Evolutionary conservation across 2,888 invertebrate genomes (phyloP).

Genomic region (Neoaliturus tenellus): DNA sequence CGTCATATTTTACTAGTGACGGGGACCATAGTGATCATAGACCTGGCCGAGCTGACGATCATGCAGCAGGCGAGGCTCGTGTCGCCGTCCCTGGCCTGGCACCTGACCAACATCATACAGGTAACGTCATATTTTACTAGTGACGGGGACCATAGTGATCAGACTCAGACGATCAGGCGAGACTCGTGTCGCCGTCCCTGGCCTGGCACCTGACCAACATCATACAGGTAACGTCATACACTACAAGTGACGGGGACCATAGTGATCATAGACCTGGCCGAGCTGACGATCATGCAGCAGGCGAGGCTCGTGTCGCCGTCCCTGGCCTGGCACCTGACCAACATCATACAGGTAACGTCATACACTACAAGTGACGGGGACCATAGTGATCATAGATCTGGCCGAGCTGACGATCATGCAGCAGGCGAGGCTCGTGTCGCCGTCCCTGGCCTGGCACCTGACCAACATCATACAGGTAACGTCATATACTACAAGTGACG

Average conservation of each 20-base stretch:
- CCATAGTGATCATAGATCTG: conserved; percentile 64
- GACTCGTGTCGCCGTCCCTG: conserved; percentile 61
- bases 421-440: conserved; percentile 65
- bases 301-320: conserved; percentile 65
- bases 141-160: too few relatives aligned
- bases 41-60: conserved; percentile 63
- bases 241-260: conserved; percentile 65
- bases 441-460: conserved; percentile 61
- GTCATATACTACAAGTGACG: conserved; percentile 61
- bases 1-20: conserved; percentile 63
- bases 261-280: conserved; percentile 64
- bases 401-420: conserved; percentile 62
- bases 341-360: conserved; percentile 7
- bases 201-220: conserved; percentile 66
- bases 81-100: conserved; percentile 66
- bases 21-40: conserved; percentile 64
- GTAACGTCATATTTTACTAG: too few relatives aligned
- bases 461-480: conserved; percentile 6
- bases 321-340: conserved; percentile 59
- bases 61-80: conserved; percentile 65
- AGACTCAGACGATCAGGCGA: conserved; percentile 64
- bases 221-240: conserved; percentile 63
- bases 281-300: conserved; percentile 64
- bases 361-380: conserved; percentile 64
- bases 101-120: conserved; percentile 66